phyloP scores from a whole-genome alignment of 2,113 vertebrate species.

The Oreochromis aureus region DNA sequence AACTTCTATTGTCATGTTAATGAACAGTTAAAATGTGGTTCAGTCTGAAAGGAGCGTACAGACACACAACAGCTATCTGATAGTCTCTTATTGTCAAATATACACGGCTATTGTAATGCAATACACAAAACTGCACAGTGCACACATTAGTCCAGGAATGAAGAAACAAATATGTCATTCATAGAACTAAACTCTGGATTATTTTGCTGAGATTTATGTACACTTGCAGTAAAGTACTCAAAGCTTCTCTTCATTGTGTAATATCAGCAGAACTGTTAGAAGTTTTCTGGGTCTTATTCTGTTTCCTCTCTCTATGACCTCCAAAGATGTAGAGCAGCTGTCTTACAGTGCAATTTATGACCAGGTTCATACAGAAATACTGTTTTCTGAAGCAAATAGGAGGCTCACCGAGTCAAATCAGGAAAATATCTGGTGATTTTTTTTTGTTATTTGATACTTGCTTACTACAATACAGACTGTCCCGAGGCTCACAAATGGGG shows the following conservation, averaged over 20 bases:
- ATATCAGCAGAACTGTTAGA: background rate
- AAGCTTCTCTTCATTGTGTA: background rate
- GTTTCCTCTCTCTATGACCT: background rate
- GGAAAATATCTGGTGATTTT: background rate
- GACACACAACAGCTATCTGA: background rate
- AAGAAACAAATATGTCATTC: background rate
- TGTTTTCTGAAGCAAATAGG: background rate
- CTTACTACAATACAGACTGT: background rate
- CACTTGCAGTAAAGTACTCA: background rate
- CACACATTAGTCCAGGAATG: background rate
- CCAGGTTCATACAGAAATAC: background rate
- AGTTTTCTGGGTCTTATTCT: background rate
- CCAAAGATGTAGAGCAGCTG: background rate
- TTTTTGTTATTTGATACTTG: background rate
- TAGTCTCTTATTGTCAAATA: background rate
- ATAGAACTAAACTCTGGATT: background rate
- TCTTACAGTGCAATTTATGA: background rate
- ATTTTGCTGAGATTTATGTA: background rate
- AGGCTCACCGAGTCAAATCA: background rate
- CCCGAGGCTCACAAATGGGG: background rate
- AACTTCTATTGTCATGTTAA: slow-evolving; percentile 43
- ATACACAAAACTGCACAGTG: background rate
- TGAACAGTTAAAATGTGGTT: background rate
- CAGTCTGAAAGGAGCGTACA: background rate
- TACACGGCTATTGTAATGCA: background rate